A percentile compares a stretch with the other conserved stretches of the same genome.
phyloP scores from a whole-genome alignment of 2,888 invertebrate genomes.

The Girardia tigrina region DNA sequence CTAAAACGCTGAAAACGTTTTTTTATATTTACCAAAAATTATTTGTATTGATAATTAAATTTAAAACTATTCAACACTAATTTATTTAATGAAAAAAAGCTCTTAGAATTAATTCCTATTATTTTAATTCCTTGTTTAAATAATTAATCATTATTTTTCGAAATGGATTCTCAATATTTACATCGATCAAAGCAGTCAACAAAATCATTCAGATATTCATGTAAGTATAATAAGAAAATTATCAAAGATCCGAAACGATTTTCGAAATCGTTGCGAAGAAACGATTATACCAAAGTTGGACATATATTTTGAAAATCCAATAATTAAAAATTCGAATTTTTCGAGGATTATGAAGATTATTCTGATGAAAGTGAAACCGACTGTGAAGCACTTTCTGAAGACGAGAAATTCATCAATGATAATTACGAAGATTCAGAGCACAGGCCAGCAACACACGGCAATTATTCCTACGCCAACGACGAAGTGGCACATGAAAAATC shows the following conservation, averaged over 20 bases:
- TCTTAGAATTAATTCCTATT: too few species aligned
- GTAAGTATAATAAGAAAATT: background rate
- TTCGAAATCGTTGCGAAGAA: background rate
- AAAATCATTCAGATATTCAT: background rate
- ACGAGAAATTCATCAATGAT: background rate
- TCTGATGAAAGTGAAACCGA: constrained; percentile 2
- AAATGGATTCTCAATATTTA: background rate
- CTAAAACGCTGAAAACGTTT: too few species aligned
- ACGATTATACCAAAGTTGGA: background rate
- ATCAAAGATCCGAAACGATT: background rate
- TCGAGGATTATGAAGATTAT: constrained; percentile 11
- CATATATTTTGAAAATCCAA: background rate
- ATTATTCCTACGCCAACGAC: background rate
- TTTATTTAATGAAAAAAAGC: too few species aligned
- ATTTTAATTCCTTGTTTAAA: too few species aligned
- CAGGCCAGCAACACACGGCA: background rate
- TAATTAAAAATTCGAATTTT: too few species aligned
- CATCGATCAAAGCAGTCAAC: background rate
- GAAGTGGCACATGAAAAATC: background rate
- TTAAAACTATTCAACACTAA: too few species aligned
- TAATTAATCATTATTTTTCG: too few species aligned
- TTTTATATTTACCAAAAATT: too few species aligned
- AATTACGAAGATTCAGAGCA: background rate
- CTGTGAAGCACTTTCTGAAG: background rate
- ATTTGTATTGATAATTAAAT: too few species aligned